phyloP scores from a whole-genome alignment of 2,797 vertebrate species.

The Macropodus opercularis region DNA sequence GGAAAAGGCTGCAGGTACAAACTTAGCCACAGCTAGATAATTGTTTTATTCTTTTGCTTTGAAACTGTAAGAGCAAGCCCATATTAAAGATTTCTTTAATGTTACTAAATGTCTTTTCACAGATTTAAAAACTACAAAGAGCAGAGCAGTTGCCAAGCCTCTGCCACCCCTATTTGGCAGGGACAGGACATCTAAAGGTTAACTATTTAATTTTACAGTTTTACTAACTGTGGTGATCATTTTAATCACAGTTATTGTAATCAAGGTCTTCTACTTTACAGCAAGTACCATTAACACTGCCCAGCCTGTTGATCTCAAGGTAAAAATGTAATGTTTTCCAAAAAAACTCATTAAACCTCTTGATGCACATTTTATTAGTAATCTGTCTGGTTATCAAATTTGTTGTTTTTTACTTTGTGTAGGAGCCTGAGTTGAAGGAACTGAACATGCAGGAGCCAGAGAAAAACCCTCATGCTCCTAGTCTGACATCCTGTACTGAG shows the following conservation, averaged over 20 bases:
- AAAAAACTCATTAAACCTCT: not conserved
- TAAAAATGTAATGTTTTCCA: slow-evolving; percentile 21
- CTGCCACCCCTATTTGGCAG: slow-evolving; percentile 41
- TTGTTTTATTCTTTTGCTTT: not conserved
- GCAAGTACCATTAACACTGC: not conserved
- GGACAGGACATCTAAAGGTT: slow-evolving; percentile 49
- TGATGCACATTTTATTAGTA: not conserved
- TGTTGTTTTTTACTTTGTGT: not conserved
- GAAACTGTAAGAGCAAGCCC: not conserved
- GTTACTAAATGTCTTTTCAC: not conserved
- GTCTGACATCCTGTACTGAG: slow-evolving; percentile 1
- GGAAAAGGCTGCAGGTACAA: slow-evolving; percentile 67
- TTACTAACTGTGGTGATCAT: too few relatives aligned
- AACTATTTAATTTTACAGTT: too few relatives aligned
- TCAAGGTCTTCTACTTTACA: slow-evolving; percentile 8
- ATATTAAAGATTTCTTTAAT: not conserved
- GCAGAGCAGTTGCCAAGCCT: slow-evolving; percentile 48
- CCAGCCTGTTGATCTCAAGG: slow-evolving; percentile 23
- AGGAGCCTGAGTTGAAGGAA: slow-evolving; percentile 30
- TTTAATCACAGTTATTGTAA: too few relatives aligned
- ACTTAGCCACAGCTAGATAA: not conserved
- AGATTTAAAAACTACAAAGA: slow-evolving; percentile 65
- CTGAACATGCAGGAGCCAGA: slow-evolving; percentile 25
- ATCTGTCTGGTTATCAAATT: too few relatives aligned
- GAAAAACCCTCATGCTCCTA: slow-evolving; percentile 12